Evolutionary conservation across 2,113 vertebrate species (phyloP).

Genomic region (Myrmecophaga tridactyla): DNA sequence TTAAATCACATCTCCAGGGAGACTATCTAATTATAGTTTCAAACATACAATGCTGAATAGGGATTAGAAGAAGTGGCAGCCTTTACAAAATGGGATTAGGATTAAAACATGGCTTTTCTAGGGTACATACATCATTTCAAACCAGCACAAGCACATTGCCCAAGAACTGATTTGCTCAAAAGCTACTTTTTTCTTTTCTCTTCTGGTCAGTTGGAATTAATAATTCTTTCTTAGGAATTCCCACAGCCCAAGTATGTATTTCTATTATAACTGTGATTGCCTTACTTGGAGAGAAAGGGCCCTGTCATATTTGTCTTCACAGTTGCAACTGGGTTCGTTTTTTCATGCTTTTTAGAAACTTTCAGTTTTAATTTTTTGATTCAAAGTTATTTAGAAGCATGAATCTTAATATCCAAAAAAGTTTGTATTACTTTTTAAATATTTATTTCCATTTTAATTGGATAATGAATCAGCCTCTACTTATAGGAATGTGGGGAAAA

Average conservation of each 20-base stretch:
- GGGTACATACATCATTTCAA: no score
- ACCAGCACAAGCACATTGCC: no score
- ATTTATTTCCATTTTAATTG: neutral
- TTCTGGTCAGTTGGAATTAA: neutral
- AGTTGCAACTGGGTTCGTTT: neutral
- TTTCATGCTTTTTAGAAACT: slow-evolving; percentile 8
- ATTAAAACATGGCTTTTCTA: no score
- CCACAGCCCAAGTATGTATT: neutral
- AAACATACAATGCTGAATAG: no score
- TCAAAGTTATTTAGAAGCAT: neutral
- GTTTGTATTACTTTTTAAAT: slow-evolving; percentile 5
- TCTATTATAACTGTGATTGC: neutral
- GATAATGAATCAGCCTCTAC: neutral
- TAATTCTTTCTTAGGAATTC: slow-evolving; percentile 1
- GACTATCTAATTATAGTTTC: no score
- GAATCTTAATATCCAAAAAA: neutral
- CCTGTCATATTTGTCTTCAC: neutral
- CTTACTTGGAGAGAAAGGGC: neutral
- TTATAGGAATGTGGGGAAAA: neutral
- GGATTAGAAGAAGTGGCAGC: no score
- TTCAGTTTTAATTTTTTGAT: slow-evolving; percentile 16
- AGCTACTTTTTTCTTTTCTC: neutral
- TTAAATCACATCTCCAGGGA: no score
- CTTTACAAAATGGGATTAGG: no score
- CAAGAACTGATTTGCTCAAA: neutral